These are phyloP conservation scores for Pararge aegeria DNA, from an alignment of 1,140 invertebrate species.

Conservation along the genomic window DNA sequence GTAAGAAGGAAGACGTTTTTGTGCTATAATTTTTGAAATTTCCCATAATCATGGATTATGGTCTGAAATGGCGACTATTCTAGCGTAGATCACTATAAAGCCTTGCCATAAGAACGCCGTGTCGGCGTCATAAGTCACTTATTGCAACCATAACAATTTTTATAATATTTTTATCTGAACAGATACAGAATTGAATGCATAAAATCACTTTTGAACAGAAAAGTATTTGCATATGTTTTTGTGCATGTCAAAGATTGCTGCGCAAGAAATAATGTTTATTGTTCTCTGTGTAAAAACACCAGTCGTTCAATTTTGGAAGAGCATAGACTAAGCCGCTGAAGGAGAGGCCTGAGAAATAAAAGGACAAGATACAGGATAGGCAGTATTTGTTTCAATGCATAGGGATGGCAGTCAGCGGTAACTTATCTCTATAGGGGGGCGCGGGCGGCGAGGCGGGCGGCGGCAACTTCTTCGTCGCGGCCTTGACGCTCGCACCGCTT, in stretches of 20 bases:
- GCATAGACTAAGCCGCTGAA: slow-evolving; percentile 46
- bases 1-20: slow-evolving; percentile 79
- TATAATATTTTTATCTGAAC: slow-evolving; percentile 9
- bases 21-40: slow-evolving; percentile 64
- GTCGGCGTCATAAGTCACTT: slow-evolving; percentile 35
- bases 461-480: slow-evolving; percentile 65
- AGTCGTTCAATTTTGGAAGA: slow-evolving; percentile 27
- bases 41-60: slow-evolving; percentile 45
- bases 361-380: slow-evolving; percentile 56
- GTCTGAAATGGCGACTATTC: slow-evolving; percentile 55
- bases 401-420: slow-evolving; percentile 69
- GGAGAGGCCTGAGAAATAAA: slow-evolving; percentile 44
- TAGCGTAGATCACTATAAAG: slow-evolving; percentile 55
- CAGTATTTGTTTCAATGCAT: slow-evolving; percentile 63
- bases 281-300: slow-evolving; percentile 20
- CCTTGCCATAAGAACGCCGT: slow-evolving; percentile 36
- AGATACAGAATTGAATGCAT: slow-evolving; percentile 2
- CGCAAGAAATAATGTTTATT: slow-evolving; percentile 3
- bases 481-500: slow-evolving; percentile 60
- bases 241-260: slow-evolving; percentile 19
- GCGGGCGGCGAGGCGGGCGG: slow-evolving; percentile 63
- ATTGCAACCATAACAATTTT: slow-evolving; percentile 40
- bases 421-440: slow-evolving; percentile 70
- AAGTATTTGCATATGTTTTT: slow-evolving; percentile 23
- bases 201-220: slow-evolving; percentile 36